phyloP scores from a whole-genome alignment of 2,888 invertebrate genomes.

The Protophormia terraenovae region DNA sequence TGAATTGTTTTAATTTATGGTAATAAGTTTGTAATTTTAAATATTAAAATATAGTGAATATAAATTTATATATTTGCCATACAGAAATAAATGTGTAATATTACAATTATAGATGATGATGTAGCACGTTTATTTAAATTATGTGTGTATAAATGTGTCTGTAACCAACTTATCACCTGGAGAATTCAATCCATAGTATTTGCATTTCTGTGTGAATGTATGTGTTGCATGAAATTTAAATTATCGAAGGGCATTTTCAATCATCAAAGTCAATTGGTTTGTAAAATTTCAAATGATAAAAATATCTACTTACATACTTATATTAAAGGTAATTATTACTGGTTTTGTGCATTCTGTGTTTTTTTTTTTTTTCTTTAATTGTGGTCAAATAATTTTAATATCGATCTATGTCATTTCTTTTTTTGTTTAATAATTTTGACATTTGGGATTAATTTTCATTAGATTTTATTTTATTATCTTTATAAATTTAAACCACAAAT shows the following conservation, averaged over 20 bases:
- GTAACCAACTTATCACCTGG: conserved; percentile 14
- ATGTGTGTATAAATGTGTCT: background rate
- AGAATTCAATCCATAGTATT: conserved; percentile 1
- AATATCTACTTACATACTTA: background rate
- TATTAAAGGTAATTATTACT: conserved; percentile 10
- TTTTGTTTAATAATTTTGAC: background rate
- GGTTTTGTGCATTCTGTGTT: background rate
- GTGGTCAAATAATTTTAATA: background rate
- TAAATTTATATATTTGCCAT: background rate
- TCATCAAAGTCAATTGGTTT: conserved; percentile 2
- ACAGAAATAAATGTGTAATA: too few relatives aligned
- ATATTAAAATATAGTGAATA: conserved; percentile 40
- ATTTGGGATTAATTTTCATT: background rate
- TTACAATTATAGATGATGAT: too few relatives aligned
- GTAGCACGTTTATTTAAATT: background rate
- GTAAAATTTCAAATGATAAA: background rate
- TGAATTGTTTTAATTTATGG: conserved; percentile 46
- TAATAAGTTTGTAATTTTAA: conserved; percentile 47
- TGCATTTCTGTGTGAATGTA: background rate
- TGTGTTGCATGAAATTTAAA: background rate
- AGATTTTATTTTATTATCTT: background rate
- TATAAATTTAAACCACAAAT: background rate
- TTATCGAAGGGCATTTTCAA: background rate
- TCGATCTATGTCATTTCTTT: background rate
- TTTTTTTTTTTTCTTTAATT: background rate